Evolutionary conservation across 2,888 invertebrate genomes (phyloP), one percentile per base, ranked within the genome.

Genomic region (Helleia helle): DNA sequence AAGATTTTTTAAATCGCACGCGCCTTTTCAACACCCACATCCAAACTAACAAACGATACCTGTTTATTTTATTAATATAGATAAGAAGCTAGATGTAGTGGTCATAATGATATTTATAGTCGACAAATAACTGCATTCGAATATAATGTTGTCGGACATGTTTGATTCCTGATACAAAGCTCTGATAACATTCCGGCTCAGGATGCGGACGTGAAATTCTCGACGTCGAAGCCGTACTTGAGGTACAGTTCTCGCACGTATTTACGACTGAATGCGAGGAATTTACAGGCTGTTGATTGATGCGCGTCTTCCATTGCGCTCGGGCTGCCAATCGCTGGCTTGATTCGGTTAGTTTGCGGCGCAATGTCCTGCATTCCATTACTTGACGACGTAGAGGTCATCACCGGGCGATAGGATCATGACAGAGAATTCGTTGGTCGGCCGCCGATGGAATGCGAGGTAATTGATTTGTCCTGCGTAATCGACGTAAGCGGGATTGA

Each of bases 391-490:
- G 62, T 60, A 60, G 73, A 70, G 70, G 59, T 62, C 72, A 69
- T 74, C 73, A 69, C 62, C 65, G 65, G 62, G 55, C 58, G 74
- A 75, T 77, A 65, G 71, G 71, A 71, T 77, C 76, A 77, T 77
- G 79, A 75, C 72, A 73, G 81, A 63, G 77, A 80, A 80, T 81
- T 77, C 80, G 73, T 73, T 73, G 76, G 71, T 62, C 64, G 68
- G 53, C 66, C 65, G 74, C 62, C 62, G 62, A 58, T 64, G 81
- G 83, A 79, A 84, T 84, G 80, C 73, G 64, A 70, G 62, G 67
- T 81, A 84, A 84, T 81, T 81, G 84, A 84, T 83, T 84, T 73
- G 83, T 81, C 80, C 80, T 75, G 71, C 71, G 77, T 83, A 74
- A 79, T 77, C 73, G 71, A 72, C 65, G 63, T 56, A 62, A 59